A percentile compares a stretch with the other conserved stretches of the same genome.
Conservation (phyloP, 2,797 vertebrate species). For the Apodemus agrarius region DNA sequence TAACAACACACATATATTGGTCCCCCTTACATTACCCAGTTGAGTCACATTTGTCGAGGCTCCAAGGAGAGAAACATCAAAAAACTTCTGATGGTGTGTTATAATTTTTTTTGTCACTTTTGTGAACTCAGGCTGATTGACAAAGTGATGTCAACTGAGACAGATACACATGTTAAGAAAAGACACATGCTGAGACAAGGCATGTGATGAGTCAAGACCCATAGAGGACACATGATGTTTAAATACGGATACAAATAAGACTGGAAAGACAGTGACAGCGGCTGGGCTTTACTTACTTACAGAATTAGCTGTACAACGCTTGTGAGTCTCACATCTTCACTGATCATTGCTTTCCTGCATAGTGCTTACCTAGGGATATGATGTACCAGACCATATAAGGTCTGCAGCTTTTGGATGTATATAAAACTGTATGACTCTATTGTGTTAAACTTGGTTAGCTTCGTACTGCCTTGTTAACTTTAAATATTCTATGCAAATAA, state of each 20-base stretch:
- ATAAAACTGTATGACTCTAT: not conserved
- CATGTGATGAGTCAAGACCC: not conserved
- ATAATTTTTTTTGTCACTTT: not conserved
- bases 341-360: not conserved
- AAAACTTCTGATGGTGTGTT: not conserved
- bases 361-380: not conserved
- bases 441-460: not conserved
- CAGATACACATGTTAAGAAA: not conserved
- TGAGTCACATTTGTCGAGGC: not conserved
- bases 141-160: not conserved
- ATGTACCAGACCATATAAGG: not conserved
- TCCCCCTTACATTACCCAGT: not conserved
- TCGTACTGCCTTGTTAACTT: not conserved
- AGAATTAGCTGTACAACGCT: not conserved
- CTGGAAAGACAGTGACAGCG: not conserved
- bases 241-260: not conserved
- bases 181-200: not conserved
- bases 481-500: not conserved
- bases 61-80: not conserved
- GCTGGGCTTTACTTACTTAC: not conserved
- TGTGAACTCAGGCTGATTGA: not conserved
- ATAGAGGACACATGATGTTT: not conserved
- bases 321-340: rapidly evolving
- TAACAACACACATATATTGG: not conserved
- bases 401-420: not conserved